Conservation (phyloP, 2,113 vertebrate species). For the Phalacrocorax aristotelis region DNA sequence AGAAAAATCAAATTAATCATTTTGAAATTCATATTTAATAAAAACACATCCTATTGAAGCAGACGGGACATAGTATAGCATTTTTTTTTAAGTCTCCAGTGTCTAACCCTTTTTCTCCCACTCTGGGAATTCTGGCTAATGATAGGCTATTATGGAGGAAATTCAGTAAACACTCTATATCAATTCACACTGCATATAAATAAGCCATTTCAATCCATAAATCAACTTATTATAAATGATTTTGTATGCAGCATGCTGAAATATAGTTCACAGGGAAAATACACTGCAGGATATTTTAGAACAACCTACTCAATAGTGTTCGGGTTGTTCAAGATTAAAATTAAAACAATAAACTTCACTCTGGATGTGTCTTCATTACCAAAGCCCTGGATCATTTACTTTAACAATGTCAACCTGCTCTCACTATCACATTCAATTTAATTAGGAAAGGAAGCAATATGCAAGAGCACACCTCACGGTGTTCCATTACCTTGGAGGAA, state of each 20-base stretch:
- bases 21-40: constrained; percentile 67
- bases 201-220: constrained; percentile 63
- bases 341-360: constrained; percentile 77
- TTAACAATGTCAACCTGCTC: constrained; percentile 73
- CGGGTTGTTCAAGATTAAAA: constrained; percentile 69
- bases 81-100: constrained; percentile 19
- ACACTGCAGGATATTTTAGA: constrained; percentile 30
- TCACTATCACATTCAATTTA: constrained; percentile 66
- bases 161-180: constrained; percentile 68
- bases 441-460: constrained; percentile 71
- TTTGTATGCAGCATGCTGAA: constrained; percentile 7
- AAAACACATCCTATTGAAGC: neutral
- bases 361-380: constrained; percentile 72
- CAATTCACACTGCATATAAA: constrained; percentile 55
- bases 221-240: constrained; percentile 51
- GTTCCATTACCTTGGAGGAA: constrained; percentile 65
- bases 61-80: constrained; percentile 41
- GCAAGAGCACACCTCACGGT: constrained; percentile 64
- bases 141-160: constrained; percentile 40
- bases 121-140: constrained; percentile 54
- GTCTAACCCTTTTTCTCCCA: constrained; percentile 8
- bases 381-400: constrained; percentile 74
- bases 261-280: constrained; percentile 2
- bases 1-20: constrained; percentile 24
- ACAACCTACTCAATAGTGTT: constrained; percentile 37